phyloP scores from a whole-genome alignment of 2,113 vertebrate genomes.

The Antechinus stuartii region DNA sequence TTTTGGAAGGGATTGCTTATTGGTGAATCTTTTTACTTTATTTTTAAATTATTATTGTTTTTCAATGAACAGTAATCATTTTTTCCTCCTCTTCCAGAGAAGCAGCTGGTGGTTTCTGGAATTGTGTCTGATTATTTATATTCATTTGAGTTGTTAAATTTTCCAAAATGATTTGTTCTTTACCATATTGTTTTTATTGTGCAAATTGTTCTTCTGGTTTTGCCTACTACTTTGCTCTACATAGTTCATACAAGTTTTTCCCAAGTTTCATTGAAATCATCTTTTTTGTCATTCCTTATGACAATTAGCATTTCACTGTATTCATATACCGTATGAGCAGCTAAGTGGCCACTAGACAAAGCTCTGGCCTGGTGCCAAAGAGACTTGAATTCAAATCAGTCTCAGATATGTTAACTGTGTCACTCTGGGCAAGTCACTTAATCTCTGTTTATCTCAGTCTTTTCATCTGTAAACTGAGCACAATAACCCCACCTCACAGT shows the following conservation, averaged over 20 bases:
- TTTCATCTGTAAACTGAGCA: neutral
- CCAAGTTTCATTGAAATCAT: no score
- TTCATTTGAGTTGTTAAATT: neutral
- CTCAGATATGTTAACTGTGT: neutral
- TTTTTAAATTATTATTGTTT: neutral
- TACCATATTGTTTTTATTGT: neutral
- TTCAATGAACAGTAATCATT: neutral
- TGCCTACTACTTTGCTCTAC: neutral
- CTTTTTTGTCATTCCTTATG: neutral
- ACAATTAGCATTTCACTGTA: neutral
- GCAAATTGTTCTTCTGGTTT: neutral
- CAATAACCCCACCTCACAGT: neutral
- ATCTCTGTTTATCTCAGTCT: neutral
- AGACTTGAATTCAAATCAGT: neutral
- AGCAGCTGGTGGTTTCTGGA: neutral
- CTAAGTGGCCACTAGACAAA: neutral
- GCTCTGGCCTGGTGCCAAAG: neutral
- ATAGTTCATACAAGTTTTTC: neutral
- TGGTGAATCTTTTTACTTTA: neutral
- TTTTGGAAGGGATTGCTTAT: neutral
- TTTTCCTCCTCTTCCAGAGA: neutral
- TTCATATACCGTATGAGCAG: neutral
- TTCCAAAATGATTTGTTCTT: neutral
- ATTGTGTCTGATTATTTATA: neutral
- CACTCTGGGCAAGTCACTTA: neutral